phyloP scores from a whole-genome alignment of 1,140 invertebrate species.

The Solenopsis invicta region DNA sequence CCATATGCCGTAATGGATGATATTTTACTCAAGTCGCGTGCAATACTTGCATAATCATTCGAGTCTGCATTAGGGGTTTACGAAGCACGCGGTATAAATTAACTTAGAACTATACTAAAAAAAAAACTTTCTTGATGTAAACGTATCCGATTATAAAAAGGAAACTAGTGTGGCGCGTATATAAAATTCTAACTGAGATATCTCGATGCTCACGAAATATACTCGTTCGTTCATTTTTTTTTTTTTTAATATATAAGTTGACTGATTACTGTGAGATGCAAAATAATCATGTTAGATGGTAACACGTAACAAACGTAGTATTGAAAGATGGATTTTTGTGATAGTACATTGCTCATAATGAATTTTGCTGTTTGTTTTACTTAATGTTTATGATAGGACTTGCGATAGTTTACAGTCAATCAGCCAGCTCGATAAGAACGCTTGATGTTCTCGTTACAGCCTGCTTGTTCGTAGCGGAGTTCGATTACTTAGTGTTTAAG shows the following conservation, averaged over 20 bases:
- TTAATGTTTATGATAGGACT: slow-evolving; percentile 43
- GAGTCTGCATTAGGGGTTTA: neutral
- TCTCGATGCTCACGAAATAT: slow-evolving; percentile 18
- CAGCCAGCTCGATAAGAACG: slow-evolving; percentile 66
- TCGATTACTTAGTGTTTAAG: slow-evolving; percentile 71
- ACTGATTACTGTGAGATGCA: neutral
- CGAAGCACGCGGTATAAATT: slow-evolving; percentile 16
- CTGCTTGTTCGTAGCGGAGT: slow-evolving; percentile 71
- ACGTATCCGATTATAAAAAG: slow-evolving; percentile 7
- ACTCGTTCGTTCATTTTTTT: slow-evolving; percentile 1
- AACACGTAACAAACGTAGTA: slow-evolving; percentile 10
- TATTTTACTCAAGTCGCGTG: slow-evolving; percentile 8
- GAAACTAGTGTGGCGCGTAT: neutral
- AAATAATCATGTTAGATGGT: neutral
- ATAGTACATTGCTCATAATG: slow-evolving; percentile 43
- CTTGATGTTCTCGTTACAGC: slow-evolving; percentile 67
- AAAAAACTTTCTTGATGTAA: slow-evolving; percentile 5
- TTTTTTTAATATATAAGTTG: neutral
- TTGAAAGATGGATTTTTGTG: neutral
- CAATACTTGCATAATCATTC: neutral
- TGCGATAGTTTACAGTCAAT: slow-evolving; percentile 53
- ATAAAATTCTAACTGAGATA: slow-evolving; percentile 9
- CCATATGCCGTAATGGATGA: neutral
- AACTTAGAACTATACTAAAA: neutral
- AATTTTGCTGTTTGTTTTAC: slow-evolving; percentile 51